Percentiles rank a stretch among this genome's conserved stretches.
Conservation (phyloP, 2,797 vertebrate genomes). For the Epinephelus coioides region DNA sequence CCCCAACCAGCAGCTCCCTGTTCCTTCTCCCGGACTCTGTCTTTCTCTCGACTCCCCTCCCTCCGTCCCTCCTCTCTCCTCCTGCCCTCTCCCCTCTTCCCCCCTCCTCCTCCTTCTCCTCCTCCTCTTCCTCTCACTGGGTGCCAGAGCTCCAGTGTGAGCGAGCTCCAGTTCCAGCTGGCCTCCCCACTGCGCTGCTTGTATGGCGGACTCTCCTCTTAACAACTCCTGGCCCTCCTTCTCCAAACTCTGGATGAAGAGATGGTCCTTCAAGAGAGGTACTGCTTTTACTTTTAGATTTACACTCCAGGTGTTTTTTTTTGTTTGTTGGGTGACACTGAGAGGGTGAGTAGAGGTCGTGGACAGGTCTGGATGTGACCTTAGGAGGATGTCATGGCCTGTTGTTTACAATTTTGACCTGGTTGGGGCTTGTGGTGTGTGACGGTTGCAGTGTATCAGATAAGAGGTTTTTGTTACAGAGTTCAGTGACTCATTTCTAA, state of each 20-base stretch:
- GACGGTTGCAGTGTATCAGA: neutral
- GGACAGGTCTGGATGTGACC: slow-evolving; percentile 14
- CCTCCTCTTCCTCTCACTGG: slow-evolving; percentile 33
- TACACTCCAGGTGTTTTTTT: neutral
- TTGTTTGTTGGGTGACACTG: neutral
- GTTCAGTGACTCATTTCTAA: slow-evolving; percentile 49
- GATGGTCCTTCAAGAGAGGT: slow-evolving; percentile 98
- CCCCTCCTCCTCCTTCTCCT: neutral
- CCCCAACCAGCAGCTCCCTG: slow-evolving; percentile 46
- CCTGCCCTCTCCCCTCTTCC: neutral
- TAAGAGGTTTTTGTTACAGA: neutral
- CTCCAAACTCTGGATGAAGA: slow-evolving; percentile 95
- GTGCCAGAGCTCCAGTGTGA: slow-evolving; percentile 59
- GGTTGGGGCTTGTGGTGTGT: slow-evolving; percentile 44
- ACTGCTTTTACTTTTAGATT: slow-evolving; percentile 55
- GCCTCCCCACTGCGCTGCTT: slow-evolving; percentile 58
- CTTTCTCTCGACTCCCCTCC: slow-evolving; percentile 4
- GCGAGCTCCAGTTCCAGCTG: slow-evolving; percentile 63
- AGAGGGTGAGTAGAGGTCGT: neutral
- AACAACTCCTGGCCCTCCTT: slow-evolving; percentile 98
- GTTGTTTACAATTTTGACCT: slow-evolving; percentile 29
- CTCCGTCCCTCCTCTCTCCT: slow-evolving; percentile 6
- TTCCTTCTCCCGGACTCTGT: slow-evolving; percentile 29
- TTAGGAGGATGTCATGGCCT: neutral
- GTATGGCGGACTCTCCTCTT: slow-evolving; percentile 93